A percentile compares a stretch with the other conserved stretches of the same genome.
Conservation (phyloP, 64 coral and sea anemone genomes). For the Porites australiensis region DNA sequence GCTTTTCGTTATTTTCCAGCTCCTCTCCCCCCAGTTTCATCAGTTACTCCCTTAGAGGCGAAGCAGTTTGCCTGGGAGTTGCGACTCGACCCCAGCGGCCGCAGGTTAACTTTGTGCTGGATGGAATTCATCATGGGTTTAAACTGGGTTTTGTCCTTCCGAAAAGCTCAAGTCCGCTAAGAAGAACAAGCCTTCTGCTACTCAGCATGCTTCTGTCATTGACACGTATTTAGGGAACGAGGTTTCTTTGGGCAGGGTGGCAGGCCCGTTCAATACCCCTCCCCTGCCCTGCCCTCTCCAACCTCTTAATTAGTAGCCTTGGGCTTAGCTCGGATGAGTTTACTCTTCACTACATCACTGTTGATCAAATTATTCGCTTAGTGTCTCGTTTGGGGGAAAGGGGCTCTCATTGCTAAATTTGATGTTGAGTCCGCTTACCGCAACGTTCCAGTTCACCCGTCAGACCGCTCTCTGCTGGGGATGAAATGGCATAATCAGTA, state of each 20-base stretch:
- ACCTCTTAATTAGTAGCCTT: background rate
- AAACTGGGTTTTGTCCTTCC: background rate
- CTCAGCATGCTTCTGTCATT: background rate
- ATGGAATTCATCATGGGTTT: background rate
- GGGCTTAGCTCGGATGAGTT: background rate
- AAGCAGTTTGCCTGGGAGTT: background rate
- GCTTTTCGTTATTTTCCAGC: background rate
- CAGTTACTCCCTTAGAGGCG: background rate
- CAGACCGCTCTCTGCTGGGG: too few relatives aligned
- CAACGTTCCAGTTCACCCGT: too few relatives aligned
- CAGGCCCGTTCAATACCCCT: background rate
- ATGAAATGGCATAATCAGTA: too few relatives aligned
- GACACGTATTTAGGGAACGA: background rate
- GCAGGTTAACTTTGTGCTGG: background rate
- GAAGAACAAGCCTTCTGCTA: background rate
- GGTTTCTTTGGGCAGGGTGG: conserved; percentile 3
- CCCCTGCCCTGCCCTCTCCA: background rate
- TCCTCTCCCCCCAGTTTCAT: background rate
- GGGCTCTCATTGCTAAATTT: background rate
- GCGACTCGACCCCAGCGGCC: background rate
- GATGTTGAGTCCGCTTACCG: background rate
- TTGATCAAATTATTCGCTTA: background rate
- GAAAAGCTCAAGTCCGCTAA: background rate
- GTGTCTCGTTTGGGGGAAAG: background rate
- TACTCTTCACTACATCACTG: background rate